A percentile compares a stretch with the other conserved stretches of the same genome.
Evolutionary conservation across 2,888 invertebrate genomes (phyloP).

Genomic region (Lasioglossum villosulum): DNA sequence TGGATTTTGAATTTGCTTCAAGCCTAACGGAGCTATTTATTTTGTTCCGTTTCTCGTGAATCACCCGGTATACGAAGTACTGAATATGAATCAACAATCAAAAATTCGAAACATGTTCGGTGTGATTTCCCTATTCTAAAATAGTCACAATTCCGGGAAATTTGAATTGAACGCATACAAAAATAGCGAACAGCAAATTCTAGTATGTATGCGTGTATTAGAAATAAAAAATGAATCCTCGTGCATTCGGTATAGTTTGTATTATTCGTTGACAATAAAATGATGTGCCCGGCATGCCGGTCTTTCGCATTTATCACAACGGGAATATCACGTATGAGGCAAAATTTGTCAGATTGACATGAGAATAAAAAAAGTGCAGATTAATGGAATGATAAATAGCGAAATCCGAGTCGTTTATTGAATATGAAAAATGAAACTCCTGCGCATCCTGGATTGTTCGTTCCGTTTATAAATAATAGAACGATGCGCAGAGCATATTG

Average conservation of each 20-base stretch:
- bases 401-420: neutral
- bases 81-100: too few relatives aligned
- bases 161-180: neutral
- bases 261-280: neutral
- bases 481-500: neutral
- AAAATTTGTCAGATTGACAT: neutral
- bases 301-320: neutral
- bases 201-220: neutral
- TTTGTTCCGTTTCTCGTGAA: too few relatives aligned
- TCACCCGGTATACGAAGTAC: too few relatives aligned
- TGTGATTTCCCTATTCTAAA: neutral
- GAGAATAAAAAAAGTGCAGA: neutral
- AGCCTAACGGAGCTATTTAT: too few relatives aligned
- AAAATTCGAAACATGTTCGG: too few relatives aligned
- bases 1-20: too few relatives aligned
- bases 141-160: neutral
- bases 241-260: neutral
- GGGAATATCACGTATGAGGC: neutral
- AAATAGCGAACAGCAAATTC: neutral
- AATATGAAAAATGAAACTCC: neutral
- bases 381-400: slow-evolving; percentile 1
- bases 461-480: neutral
- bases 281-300: neutral
- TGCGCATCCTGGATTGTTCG: neutral
- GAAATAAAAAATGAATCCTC: neutral